A percentile compares a stretch with the other conserved stretches of the same genome.
Conservation (phyloP, 2,797 vertebrate genomes). For the Dermochelys coriacea region DNA sequence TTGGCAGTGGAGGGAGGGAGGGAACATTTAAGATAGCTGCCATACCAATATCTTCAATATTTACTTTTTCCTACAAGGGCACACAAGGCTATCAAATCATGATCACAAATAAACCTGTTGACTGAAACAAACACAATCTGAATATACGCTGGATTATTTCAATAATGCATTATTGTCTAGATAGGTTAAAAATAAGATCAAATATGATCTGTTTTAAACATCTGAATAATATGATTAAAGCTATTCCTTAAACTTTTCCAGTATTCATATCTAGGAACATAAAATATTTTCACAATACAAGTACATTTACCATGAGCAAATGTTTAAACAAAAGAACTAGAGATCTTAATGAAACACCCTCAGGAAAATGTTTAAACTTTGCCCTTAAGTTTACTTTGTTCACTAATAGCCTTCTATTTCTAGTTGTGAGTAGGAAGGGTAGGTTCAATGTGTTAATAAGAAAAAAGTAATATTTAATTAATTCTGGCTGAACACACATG, state of each 20-base stretch:
- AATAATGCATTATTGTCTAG: conserved; percentile 12
- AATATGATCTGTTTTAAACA: conserved; percentile 38
- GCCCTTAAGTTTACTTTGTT: conserved; percentile 85
- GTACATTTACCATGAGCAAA: conserved; percentile 85
- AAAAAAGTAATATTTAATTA: conserved; percentile 90
- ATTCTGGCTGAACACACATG: conserved; percentile 89
- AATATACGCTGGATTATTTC: conserved; percentile 24
- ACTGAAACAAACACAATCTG: conserved; percentile 46
- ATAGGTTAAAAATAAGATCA: conserved; percentile 30
- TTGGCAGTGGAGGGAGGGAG: not conserved
- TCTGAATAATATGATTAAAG: conserved; percentile 71
- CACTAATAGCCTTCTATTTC: conserved; percentile 86
- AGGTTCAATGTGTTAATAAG: conserved; percentile 86
- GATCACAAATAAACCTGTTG: conserved; percentile 30
- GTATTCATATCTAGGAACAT: conserved; percentile 82
- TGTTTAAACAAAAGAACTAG: conserved; percentile 86
- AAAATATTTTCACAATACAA: conserved; percentile 86
- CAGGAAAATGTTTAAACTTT: conserved; percentile 86
- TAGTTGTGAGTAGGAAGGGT: conserved; percentile 81
- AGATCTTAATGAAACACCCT: conserved; percentile 85
- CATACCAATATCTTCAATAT: not conserved
- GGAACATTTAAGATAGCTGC: not conserved
- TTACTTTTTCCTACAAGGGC: not conserved
- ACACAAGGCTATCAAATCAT: not conserved
- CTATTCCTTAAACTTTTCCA: conserved; percentile 75